A percentile compares a stretch with the other conserved stretches of the same genome.
These are phyloP conservation scores for Plestiodon gilberti DNA, from an alignment of 2,113 vertebrate species.

Conservation along the genomic window DNA sequence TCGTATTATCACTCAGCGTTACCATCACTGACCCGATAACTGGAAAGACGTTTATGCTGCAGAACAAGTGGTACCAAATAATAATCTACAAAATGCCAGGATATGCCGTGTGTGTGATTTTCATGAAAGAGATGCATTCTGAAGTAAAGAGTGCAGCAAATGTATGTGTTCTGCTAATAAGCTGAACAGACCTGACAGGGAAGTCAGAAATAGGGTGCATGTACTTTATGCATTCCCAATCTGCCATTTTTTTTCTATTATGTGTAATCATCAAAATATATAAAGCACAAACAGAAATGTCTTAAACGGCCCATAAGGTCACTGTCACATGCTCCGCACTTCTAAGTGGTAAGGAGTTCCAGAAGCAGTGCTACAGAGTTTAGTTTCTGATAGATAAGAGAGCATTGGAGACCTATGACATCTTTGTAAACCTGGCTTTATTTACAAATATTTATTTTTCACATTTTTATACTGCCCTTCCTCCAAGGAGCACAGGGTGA, in stretches of 20 bases:
- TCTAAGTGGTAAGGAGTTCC: not conserved
- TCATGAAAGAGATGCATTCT: constrained; percentile 53
- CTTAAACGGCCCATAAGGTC: not conserved
- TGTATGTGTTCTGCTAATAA: constrained; percentile 57
- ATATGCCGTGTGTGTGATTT: not conserved
- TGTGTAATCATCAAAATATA: not conserved
- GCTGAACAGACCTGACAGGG: constrained; percentile 61
- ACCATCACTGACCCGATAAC: not conserved
- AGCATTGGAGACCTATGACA: not conserved
- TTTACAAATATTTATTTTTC: not conserved
- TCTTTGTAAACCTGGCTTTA: not conserved
- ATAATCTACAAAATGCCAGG: not conserved
- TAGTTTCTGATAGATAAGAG: not conserved
- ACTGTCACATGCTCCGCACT: not conserved
- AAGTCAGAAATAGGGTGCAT: constrained; percentile 34
- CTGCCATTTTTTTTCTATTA: constrained; percentile 55
- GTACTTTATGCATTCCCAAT: constrained; percentile 32
- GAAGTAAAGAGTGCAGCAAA: constrained; percentile 58
- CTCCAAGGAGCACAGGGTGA: no score
- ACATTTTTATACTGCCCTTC: no score
- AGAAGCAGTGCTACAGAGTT: not conserved
- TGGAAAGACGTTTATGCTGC: constrained; percentile 24
- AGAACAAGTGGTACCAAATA: constrained; percentile 14
- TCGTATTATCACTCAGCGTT: constrained; percentile 5
- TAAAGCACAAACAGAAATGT: not conserved